These are phyloP conservation scores for Lichenostomus cassidix DNA, from an alignment of 2,113 vertebrate genomes.

Conservation along the genomic window DNA sequence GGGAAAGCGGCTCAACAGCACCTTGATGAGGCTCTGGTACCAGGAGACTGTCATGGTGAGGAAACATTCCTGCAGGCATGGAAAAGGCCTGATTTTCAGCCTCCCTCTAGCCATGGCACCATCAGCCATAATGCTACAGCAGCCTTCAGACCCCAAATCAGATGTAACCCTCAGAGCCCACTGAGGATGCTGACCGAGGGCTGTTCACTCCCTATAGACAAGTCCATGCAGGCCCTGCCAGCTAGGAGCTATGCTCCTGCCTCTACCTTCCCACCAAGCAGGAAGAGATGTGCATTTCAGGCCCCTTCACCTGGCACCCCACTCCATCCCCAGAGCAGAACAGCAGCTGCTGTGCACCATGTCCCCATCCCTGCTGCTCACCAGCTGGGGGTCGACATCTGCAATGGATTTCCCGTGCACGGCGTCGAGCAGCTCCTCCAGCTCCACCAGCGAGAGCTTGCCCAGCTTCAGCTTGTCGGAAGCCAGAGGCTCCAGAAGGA, in stretches of 20 bases:
- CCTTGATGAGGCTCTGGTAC: conserved; percentile 98
- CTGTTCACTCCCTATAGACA: neutral
- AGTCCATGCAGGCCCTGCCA: neutral
- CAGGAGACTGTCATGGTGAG: conserved; percentile 94
- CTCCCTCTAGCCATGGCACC: neutral
- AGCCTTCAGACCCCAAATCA: neutral
- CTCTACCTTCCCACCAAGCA: neutral
- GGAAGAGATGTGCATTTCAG: neutral
- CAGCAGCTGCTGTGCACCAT: neutral
- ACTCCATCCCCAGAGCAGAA: neutral
- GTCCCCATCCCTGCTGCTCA: conserved; percentile 60
- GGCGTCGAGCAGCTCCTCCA: conserved; percentile 91
- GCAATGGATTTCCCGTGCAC: conserved; percentile 91
- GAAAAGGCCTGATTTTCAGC: neutral
- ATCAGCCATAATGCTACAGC: neutral
- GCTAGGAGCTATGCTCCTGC: neutral
- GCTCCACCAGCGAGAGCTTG: conserved; percentile 87
- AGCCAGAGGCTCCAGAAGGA: conserved; percentile 91
- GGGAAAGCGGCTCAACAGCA: conserved; percentile 91
- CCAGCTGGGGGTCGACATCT: conserved; percentile 95
- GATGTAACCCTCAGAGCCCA: neutral
- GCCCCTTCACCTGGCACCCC: neutral
- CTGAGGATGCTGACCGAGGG: neutral
- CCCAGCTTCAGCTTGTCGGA: conserved; percentile 91
- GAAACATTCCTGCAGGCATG: conserved; percentile 86